Conservation (phyloP, 2,888 invertebrate species). For the Embidobia sp. region DNA sequence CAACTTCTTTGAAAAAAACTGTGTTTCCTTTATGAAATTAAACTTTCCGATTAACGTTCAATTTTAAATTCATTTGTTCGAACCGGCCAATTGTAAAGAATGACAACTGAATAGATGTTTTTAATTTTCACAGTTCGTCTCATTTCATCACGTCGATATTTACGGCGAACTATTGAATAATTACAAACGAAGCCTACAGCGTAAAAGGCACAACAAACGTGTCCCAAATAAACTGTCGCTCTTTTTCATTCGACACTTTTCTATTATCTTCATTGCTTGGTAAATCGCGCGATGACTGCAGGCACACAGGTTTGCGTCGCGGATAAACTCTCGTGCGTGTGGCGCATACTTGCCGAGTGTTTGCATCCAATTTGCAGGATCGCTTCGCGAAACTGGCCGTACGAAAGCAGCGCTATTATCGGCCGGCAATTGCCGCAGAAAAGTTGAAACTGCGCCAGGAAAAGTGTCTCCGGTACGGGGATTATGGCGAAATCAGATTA, state of each 20-base stretch:
- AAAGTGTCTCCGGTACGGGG: slow-evolving; percentile 13
- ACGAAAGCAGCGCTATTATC: slow-evolving; percentile 29
- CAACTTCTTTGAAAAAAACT: too few species aligned
- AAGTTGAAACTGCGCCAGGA: slow-evolving; percentile 14
- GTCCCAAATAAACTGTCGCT: slow-evolving; percentile 23
- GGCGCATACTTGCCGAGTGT: slow-evolving; percentile 3
- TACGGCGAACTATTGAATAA: too few species aligned
- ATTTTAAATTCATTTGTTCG: too few species aligned
- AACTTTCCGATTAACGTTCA: too few species aligned
- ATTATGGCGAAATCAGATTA: slow-evolving; percentile 22
- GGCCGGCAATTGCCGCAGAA: slow-evolving; percentile 18
- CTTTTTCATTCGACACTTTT: slow-evolving; percentile 35
- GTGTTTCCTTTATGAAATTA: too few species aligned
- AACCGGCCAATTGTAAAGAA: too few species aligned
- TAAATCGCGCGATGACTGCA: slow-evolving; percentile 13
- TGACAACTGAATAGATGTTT: too few species aligned
- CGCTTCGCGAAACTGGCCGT: slow-evolving; percentile 23
- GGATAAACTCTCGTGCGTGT: slow-evolving; percentile 22
- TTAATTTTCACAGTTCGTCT: too few species aligned
- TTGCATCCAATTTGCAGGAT: slow-evolving; percentile 42
- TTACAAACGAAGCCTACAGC: too few species aligned
- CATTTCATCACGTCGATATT: too few species aligned
- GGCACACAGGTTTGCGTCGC: neutral
- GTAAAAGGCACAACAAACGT: too few species aligned
- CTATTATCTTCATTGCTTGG: slow-evolving; percentile 27